Base-by-base conservation (phyloP, 2,888 invertebrate species). In the Liodrosophila aerea region DNA sequence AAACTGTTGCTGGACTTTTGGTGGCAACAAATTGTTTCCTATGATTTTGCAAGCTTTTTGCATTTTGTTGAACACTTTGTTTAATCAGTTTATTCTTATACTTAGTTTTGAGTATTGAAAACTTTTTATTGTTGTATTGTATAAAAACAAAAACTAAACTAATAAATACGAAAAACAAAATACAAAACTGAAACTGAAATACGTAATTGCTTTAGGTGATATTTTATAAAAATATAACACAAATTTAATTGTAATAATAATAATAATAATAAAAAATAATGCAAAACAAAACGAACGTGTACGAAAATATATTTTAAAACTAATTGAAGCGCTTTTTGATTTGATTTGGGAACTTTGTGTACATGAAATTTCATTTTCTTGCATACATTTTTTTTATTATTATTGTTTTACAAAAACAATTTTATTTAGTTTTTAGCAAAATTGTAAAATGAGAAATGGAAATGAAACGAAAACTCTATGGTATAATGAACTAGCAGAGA, bases 341-440 rank as follows among this genome's bases (percentile, higher is more conserved):
- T 74, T 68, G 62, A 61, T 74, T 72, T 75, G 72, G 51, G 69
- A 68, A 68, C 73, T 16, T 16, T 15, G 12, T 12, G 68, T 62
- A 56, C 58, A 50, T 61, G 57, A 57, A 49, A 60, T 63, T 69
- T 72, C 49, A 58, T 64, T 65, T 57, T 63, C 60, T 66, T 66
- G 74, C 80, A 65, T 65, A 72, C 58, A 74, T 68, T 62, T 69
- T 72, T n/a, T 78, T 22, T 22, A 22, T 22, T 73, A 72, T 80
- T 84, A 81, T 84, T 84, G 84, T 85, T 86, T 82, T 65, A 69
- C 67, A 60, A 80, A 80, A 71, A 60, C 69, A 74, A 69, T 83
- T 78, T 83, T 78, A 86, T 85, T 88, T 89, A 89, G 88, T 87
- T 88, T 81, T 88, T 89, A 89, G 89, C 88, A 81, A 89, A 89